These are phyloP conservation scores for Vanessa cardui DNA, from an alignment of 2,888 invertebrate species.

Conservation along the genomic window DNA sequence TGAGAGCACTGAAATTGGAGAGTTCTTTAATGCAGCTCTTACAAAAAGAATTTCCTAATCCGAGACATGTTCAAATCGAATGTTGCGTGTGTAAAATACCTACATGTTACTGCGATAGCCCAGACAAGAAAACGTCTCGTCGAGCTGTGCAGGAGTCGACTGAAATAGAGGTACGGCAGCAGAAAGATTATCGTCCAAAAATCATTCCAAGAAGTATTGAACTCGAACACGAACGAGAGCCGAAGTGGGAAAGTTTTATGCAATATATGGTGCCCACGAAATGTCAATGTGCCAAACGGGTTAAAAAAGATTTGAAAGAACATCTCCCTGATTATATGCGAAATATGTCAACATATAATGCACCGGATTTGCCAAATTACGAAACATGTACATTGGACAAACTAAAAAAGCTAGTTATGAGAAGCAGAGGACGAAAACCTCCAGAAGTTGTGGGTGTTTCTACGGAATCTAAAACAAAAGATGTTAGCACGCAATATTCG, in stretches of 20 bases:
- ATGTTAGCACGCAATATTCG: slow-evolving; percentile 57
- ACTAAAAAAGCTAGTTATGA: slow-evolving; percentile 56
- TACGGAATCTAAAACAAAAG: slow-evolving; percentile 51
- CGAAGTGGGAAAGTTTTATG: slow-evolving; percentile 66
- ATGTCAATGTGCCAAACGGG: slow-evolving; percentile 59
- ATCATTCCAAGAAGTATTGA: slow-evolving; percentile 51
- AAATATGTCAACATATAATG: slow-evolving; percentile 56
- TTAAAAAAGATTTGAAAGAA: slow-evolving; percentile 63
- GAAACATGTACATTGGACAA: slow-evolving; percentile 54
- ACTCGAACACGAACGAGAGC: slow-evolving; percentile 59
- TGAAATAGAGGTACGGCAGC: slow-evolving; percentile 12
- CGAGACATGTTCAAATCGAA: slow-evolving; percentile 50
- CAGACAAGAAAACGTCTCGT: slow-evolving; percentile 4
- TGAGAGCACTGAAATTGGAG: slow-evolving; percentile 59
- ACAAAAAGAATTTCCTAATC: slow-evolving; percentile 61
- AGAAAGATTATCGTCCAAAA: slow-evolving; percentile 46
- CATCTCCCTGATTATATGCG: slow-evolving; percentile 71
- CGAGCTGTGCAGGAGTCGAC: slow-evolving; percentile 26
- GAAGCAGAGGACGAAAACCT: slow-evolving; percentile 47
- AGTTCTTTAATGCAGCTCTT: slow-evolving; percentile 69
- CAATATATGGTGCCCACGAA: slow-evolving; percentile 53
- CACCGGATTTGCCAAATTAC: slow-evolving; percentile 60
- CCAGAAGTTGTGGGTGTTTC: slow-evolving; percentile 40
- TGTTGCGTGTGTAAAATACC: slow-evolving; percentile 59
- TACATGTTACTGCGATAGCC: slow-evolving; percentile 54